Conservation (phyloP, 2,888 invertebrate genomes). For the Caenorhabditis sulstoni region DNA sequence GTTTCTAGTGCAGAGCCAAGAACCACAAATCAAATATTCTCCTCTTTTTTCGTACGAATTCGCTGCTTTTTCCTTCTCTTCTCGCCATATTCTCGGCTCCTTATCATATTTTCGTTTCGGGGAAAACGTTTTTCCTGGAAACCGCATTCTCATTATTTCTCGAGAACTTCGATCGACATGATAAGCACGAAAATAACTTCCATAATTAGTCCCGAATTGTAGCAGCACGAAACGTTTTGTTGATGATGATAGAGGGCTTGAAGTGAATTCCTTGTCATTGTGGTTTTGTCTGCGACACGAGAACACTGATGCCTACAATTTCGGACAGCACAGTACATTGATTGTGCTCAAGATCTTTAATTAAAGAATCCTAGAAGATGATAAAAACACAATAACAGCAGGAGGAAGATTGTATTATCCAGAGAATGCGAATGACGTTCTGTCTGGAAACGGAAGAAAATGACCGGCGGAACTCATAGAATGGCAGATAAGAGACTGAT, state of each 20-base stretch:
- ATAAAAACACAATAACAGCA: neutral
- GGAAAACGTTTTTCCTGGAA: neutral
- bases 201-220: neutral
- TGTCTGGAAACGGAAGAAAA: slow-evolving; percentile 10
- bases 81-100: slow-evolving; percentile 2
- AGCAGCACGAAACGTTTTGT: too few relatives aligned
- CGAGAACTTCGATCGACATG: neutral
- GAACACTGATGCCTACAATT: neutral
- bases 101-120: slow-evolving; percentile 10
- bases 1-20: slow-evolving; percentile 1
- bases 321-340: too few relatives aligned
- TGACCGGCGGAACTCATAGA: slow-evolving; percentile 4
- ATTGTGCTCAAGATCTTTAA: too few relatives aligned
- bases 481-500: neutral
- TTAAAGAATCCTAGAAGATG: neutral
- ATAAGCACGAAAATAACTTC: neutral
- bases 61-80: neutral
- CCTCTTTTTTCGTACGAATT: slow-evolving; percentile 8
- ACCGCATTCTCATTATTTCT: neutral
- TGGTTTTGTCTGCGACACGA: too few relatives aligned
- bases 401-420: neutral
- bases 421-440: slow-evolving; percentile 1
- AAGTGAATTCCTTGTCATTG: too few relatives aligned
- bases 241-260: too few relatives aligned
- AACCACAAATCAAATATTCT: slow-evolving; percentile 32